Conservation (phyloP, 2,113 vertebrate species). For the Rhea pennata region DNA sequence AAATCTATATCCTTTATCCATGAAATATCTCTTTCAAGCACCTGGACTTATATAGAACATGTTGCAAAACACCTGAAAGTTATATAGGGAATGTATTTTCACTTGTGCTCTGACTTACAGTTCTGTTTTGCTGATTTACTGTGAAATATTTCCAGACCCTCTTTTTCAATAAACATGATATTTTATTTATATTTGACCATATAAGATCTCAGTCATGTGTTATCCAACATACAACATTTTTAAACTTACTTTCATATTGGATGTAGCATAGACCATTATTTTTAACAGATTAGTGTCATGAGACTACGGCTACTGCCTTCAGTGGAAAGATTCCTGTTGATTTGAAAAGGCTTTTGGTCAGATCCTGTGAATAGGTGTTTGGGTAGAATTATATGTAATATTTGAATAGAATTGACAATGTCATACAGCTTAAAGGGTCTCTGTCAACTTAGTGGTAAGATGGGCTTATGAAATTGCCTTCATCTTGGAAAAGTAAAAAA, state of each 20-base stretch:
- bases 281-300: not conserved
- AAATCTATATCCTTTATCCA: accelerated
- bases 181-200: not conserved
- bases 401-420: not conserved
- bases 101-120: not conserved
- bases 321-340: not conserved
- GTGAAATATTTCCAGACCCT: not conserved
- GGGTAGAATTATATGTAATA: not conserved
- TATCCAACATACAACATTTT: not conserved
- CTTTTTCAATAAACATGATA: not conserved
- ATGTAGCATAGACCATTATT: not conserved
- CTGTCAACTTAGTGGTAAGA: not conserved
- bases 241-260: not conserved
- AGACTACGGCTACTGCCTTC: not conserved
- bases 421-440: not conserved
- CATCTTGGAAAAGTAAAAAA: not conserved
- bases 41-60: not conserved
- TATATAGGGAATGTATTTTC: not conserved
- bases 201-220: not conserved
- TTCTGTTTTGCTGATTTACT: not conserved
- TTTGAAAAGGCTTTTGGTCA: not conserved
- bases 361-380: not conserved
- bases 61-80: not conserved
- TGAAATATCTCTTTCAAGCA: not conserved
- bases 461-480: not conserved